Conservation (phyloP, 23 tunicate genomes). For the Pegea sp. region DNA sequence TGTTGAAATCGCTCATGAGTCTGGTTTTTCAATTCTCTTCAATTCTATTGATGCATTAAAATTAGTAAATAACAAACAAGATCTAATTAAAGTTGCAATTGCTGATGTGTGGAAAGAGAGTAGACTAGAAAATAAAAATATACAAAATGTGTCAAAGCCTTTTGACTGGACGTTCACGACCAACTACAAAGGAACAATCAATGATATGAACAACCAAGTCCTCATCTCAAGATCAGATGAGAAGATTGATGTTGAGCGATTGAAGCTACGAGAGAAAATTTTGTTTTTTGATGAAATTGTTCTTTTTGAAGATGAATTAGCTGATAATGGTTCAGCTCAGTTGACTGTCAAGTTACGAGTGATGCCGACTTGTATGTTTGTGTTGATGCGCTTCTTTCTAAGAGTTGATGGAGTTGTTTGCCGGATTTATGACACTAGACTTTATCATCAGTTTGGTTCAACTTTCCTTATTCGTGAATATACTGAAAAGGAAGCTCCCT, state of each 20-base stretch:
- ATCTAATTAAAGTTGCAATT: constrained; percentile 68
- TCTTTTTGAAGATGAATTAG: constrained; percentile 95
- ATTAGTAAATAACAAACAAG: constrained; percentile 53
- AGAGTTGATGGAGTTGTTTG: constrained; percentile 86
- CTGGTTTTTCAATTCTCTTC: constrained; percentile 36
- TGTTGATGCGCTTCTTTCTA: constrained; percentile 78
- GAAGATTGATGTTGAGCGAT: constrained; percentile 45
- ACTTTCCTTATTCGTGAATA: constrained; percentile 54
- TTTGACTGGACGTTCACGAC: constrained; percentile 98
- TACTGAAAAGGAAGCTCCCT: constrained; percentile 51
- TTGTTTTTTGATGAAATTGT: constrained; percentile 70
- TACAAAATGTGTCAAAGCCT: constrained; percentile 52
- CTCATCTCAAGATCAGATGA: constrained; percentile 40
- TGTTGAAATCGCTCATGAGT: constrained; percentile 17
- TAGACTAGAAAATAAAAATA: constrained; percentile 30
- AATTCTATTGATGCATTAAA: constrained; percentile 63
- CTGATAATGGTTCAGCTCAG: constrained; percentile 89
- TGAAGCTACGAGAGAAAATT: constrained; percentile 69
- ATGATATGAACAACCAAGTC: constrained; percentile 8
- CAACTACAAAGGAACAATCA: constrained; percentile 60
- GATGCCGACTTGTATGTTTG: constrained; percentile 87
- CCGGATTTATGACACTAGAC: constrained; percentile 59
- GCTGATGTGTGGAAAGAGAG: constrained; percentile 83
- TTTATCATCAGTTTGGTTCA: constrained; percentile 71
- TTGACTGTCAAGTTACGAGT: constrained; percentile 70